Evolutionary conservation across 1,140 invertebrate genomes (phyloP), one percentile per base, ranked within the genome.

Genomic region (Delia radicum): DNA sequence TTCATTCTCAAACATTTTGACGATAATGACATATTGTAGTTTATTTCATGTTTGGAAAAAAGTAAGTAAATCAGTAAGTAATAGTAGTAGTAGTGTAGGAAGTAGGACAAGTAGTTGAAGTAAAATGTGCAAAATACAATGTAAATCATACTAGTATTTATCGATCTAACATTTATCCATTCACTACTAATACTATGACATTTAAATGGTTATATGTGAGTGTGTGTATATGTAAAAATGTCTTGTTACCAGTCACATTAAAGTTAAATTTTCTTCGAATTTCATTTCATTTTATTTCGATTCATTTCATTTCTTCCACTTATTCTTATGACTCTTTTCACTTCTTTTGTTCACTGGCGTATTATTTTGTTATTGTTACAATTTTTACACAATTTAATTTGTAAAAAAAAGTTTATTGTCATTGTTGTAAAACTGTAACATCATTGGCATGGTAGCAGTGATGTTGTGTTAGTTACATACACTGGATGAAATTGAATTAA

Each of bases 351-450:
- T 37, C n/a, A n/a, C n/a, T n/a, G n/a, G n/a, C n/a, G n/a, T n/a
- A n/a, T n/a, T n/a, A n/a, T 55, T 1, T 3, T 55, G 18, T 55
- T 55, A 21, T 55, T 55, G 48, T 21, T 55, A 55, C 21, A 21
- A 21, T 55, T 55, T 55, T 55, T 55, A 55, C 48, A 55, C 48
- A 55, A 55, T 55, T 55, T 55, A n/a, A 55, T 55, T 55, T 55
- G 48, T 8, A 55, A 21, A 21, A 55, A 55, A 55, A 18, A 24
- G 21, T 55, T 55, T 55, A 21, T 55, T 55, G n/a, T 55, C n/a
- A 55, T 55, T 55, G 48, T 55, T 55, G 48, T 55, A 21, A 55
- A 55, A 55, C 24, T 24, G 48, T 55, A 55, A 55, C 48, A 21
- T 55, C n/a, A 55, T 55, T 55, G 48, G 18, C 48, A 24, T 55